These are phyloP conservation scores for Catharus minimus DNA, from an alignment of 2,113 vertebrate genomes.

Conservation along the genomic window DNA sequence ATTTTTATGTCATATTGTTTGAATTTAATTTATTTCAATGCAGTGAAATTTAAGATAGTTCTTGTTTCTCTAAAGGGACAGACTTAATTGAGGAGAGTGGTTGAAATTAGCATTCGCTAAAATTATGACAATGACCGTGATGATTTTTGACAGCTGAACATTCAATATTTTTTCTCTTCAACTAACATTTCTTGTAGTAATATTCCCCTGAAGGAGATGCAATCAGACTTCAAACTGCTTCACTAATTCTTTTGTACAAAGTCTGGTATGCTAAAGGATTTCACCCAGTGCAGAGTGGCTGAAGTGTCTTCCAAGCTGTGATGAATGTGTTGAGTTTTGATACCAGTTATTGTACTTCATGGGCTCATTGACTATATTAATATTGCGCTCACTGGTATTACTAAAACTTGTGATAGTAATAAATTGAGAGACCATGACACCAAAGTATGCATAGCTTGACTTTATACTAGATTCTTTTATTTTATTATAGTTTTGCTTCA, in stretches of 20 bases:
- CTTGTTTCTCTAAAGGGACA: background rate
- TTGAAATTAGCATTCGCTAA: background rate
- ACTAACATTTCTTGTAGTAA: background rate
- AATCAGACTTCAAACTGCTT: background rate
- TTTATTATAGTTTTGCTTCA: background rate
- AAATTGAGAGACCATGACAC: background rate
- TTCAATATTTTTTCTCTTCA: background rate
- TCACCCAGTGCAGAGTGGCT: background rate
- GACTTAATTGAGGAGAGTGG: background rate
- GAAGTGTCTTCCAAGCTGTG: background rate
- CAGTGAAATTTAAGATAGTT: background rate
- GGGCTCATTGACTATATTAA: background rate
- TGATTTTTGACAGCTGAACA: background rate
- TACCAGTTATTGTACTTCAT: background rate
- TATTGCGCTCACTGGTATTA: background rate
- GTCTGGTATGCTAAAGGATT: background rate
- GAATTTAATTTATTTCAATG: background rate
- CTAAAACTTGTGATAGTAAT: background rate
- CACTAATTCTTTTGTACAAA: background rate
- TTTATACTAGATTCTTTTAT: background rate
- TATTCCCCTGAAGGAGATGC: background rate
- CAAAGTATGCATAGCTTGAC: background rate
- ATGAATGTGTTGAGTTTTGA: background rate
- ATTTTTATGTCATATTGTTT: background rate
- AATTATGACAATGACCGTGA: background rate